These are phyloP conservation scores for Ictalurus furcatus DNA, from an alignment of 2,113 vertebrate species.

Conservation along the genomic window DNA sequence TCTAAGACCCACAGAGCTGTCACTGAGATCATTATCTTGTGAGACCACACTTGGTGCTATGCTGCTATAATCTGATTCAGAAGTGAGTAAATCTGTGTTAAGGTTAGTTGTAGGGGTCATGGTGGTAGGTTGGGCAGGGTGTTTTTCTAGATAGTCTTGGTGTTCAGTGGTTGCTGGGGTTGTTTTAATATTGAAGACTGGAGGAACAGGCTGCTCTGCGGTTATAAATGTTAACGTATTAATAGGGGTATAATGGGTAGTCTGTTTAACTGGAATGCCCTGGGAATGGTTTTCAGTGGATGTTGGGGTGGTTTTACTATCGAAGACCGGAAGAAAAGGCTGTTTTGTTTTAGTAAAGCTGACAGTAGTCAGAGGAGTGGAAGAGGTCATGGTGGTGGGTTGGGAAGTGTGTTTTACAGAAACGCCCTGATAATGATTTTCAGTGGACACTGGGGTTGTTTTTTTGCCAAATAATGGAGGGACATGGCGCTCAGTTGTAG, in stretches of 20 bases:
- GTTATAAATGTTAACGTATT: neutral
- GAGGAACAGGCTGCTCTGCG: neutral
- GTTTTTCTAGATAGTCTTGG: slow-evolving; percentile 14
- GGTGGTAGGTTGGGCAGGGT: slow-evolving; percentile 10
- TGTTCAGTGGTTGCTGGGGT: neutral
- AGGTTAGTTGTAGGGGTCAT: neutral
- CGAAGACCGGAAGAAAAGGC: neutral
- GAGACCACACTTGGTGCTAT: slow-evolving; percentile 6
- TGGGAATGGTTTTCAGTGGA: neutral
- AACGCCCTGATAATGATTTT: neutral
- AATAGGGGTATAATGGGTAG: neutral
- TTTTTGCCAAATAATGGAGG: slow-evolving; percentile 36
- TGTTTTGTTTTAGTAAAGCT: slow-evolving; percentile 32
- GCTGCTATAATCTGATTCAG: slow-evolving; percentile 8
- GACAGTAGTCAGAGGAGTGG: neutral
- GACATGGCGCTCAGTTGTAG: slow-evolving; percentile 23
- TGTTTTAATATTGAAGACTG: slow-evolving; percentile 30
- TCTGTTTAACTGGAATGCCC: neutral
- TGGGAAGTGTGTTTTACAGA: slow-evolving; percentile 7
- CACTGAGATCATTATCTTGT: slow-evolving; percentile 6
- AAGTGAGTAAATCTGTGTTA: slow-evolving; percentile 10
- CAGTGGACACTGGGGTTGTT: slow-evolving; percentile 44
- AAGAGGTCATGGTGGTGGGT: neutral
- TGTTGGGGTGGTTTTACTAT: slow-evolving; percentile 45
- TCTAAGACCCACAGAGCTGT: neutral